Conservation (phyloP, 2,888 invertebrate species). For the Polydesmus complanatus region DNA sequence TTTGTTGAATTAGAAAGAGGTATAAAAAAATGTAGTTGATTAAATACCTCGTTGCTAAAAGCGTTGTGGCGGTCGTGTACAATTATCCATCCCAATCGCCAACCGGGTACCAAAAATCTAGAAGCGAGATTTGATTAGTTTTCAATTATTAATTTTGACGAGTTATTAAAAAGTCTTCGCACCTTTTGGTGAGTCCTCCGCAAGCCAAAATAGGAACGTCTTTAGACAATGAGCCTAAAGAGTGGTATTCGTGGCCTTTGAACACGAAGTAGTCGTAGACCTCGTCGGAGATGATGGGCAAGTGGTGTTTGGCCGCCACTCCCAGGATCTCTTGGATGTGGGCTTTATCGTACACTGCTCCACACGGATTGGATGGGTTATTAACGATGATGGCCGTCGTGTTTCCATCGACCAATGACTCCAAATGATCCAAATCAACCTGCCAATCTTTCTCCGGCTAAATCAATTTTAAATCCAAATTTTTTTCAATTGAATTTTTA, state of each 20-base stretch:
- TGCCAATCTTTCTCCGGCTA: conserved; percentile 55
- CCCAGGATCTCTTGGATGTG: conserved; percentile 70
- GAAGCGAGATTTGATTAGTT: neutral
- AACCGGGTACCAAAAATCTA: conserved; percentile 88
- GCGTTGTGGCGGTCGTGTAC: conserved; percentile 70
- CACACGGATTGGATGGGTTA: conserved; percentile 97
- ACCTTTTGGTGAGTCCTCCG: conserved; percentile 83
- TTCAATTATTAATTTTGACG: neutral
- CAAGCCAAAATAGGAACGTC: conserved; percentile 86
- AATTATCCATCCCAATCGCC: conserved; percentile 94
- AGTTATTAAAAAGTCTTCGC: no score
- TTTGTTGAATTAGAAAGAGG: no score
- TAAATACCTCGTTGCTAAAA: conserved; percentile 31
- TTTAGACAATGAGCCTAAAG: conserved; percentile 68
- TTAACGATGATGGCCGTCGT: conserved; percentile 86
- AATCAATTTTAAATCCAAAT: neutral
- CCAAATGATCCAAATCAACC: conserved; percentile 73
- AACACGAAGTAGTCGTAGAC: conserved; percentile 93
- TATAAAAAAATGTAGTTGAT: no score
- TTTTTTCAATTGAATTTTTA: conserved; percentile 1
- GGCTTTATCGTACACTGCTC: conserved; percentile 73
- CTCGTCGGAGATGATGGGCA: conserved; percentile 97
- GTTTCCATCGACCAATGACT: conserved; percentile 71
- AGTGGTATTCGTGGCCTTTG: conserved; percentile 59
- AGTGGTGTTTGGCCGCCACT: conserved; percentile 57